A percentile compares a stretch with the other conserved stretches of the same genome.
These are phyloP conservation scores for Aporrectodea caliginosa DNA, from an alignment of 1,140 invertebrate genomes.

Conservation along the genomic window DNA sequence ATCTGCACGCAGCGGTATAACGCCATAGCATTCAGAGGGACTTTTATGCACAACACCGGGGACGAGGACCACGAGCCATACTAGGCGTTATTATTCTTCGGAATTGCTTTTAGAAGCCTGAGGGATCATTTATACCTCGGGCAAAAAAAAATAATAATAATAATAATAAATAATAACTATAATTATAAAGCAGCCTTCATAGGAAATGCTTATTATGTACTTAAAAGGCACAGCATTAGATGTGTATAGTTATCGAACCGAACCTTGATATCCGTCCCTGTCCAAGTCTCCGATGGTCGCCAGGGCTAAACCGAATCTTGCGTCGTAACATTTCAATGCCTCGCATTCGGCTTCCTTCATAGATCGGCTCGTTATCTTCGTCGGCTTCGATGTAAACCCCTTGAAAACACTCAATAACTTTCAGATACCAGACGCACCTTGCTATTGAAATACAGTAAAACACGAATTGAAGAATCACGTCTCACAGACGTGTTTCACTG, in stretches of 20 bases:
- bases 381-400: conserved; percentile 41
- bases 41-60: too few relatives aligned
- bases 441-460: not conserved
- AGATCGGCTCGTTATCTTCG: conserved; percentile 35
- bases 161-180: not conserved
- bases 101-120: too few relatives aligned
- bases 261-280: conserved; percentile 71
- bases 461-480: not conserved
- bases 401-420: conserved; percentile 31
- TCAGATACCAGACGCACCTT: not conserved
- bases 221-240: not conserved
- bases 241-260: not conserved
- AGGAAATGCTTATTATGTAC: not conserved
- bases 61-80: too few relatives aligned
- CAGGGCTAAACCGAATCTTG: conserved; percentile 85
- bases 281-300: conserved; percentile 88
- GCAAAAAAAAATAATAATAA: not conserved
- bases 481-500: not conserved
- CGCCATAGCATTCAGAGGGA: too few relatives aligned
- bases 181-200: not conserved
- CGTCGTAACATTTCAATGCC: conserved; percentile 42
- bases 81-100: too few relatives aligned
- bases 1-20: too few relatives aligned
- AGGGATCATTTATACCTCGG: too few relatives aligned
- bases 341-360: conserved; percentile 24